A percentile compares a stretch with the other conserved stretches of the same genome.
These are phyloP conservation scores for Percopsis transmontana DNA, from an alignment of 2,113 vertebrate species.

Conservation along the genomic window DNA sequence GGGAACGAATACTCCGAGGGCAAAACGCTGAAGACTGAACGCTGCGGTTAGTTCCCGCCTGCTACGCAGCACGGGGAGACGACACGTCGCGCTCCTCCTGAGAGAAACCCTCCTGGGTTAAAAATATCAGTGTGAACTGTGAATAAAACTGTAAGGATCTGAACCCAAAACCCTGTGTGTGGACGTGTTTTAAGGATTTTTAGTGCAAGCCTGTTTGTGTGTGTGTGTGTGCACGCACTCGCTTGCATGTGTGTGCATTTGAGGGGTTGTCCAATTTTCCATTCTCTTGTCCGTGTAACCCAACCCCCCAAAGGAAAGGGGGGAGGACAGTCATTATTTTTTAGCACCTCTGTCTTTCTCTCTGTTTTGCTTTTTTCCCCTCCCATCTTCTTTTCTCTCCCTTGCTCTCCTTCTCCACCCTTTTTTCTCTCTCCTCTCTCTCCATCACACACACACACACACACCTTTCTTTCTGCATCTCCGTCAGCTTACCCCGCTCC, in stretches of 20 bases:
- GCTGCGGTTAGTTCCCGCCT: no score
- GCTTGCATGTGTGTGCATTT: constrained; percentile 28
- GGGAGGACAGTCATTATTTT: no score
- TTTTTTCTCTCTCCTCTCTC: constrained; percentile 35
- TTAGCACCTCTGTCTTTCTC: constrained; percentile 16
- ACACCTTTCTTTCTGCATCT: constrained; percentile 30
- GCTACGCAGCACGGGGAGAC: no score
- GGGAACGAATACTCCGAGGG: no score
- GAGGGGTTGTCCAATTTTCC: constrained; percentile 63
- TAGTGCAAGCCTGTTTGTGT: constrained; percentile 33
- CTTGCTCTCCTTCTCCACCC: constrained; percentile 21
- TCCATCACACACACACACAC: constrained; percentile 15
- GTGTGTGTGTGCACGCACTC: neutral
- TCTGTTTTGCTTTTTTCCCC: constrained; percentile 15
- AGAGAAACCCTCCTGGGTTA: no score
- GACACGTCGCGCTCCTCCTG: no score
- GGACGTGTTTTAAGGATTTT: constrained; percentile 20
- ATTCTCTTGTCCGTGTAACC: constrained; percentile 54
- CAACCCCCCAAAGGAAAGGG: neutral
- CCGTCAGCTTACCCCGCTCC: constrained; percentile 57
- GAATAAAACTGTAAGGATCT: no score
- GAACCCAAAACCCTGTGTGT: no score
- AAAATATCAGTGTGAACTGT: no score
- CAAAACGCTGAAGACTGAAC: no score
- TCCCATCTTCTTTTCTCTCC: constrained; percentile 18